Evolutionary conservation across 2,797 vertebrate genomes (phyloP).

Genomic region (Discoglossus pictus): DNA sequence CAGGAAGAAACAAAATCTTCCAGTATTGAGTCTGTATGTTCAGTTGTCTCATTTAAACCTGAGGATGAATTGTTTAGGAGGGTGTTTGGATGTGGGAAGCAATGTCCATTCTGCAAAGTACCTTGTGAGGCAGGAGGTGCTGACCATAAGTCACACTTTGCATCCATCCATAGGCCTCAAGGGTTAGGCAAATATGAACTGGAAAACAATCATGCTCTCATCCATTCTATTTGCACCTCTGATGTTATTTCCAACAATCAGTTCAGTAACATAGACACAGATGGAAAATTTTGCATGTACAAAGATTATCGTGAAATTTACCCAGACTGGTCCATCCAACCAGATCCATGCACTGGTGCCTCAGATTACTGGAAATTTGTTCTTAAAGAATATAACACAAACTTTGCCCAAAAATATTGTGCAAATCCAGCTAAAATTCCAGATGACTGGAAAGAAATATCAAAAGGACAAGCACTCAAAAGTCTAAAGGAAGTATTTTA

Average conservation of each 20-base stretch:
- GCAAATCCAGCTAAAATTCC: slow-evolving; percentile 59
- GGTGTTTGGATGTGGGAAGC: slow-evolving; percentile 43
- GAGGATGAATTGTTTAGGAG: slow-evolving; percentile 34
- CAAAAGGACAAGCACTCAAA: slow-evolving; percentile 43
- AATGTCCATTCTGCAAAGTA: slow-evolving; percentile 64
- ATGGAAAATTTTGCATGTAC: background rate
- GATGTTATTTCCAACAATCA: background rate
- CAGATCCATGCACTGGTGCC: slow-evolving; percentile 60
- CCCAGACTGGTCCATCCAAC: slow-evolving; percentile 64
- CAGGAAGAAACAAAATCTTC: background rate
- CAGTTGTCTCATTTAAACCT: slow-evolving; percentile 14
- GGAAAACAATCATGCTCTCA: rapidly evolving
- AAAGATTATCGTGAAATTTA: slow-evolving; percentile 57
- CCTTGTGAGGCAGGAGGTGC: slow-evolving; percentile 66
- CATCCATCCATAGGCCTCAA: slow-evolving; percentile 59
- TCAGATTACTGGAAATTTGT: slow-evolving; percentile 76
- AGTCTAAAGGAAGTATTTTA: slow-evolving; percentile 55
- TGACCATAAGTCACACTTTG: slow-evolving; percentile 55
- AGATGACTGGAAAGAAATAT: slow-evolving; percentile 58
- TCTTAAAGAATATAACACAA: slow-evolving; percentile 54
- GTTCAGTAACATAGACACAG: slow-evolving; percentile 23
- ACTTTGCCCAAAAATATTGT: slow-evolving; percentile 57
- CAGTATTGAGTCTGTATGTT: slow-evolving; percentile 25
- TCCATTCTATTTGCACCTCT: slow-evolving; percentile 53
- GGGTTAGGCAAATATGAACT: background rate